These are phyloP conservation scores for Darevskia mixta DNA, from an alignment of 2,797 vertebrate species.

Conservation along the genomic window DNA sequence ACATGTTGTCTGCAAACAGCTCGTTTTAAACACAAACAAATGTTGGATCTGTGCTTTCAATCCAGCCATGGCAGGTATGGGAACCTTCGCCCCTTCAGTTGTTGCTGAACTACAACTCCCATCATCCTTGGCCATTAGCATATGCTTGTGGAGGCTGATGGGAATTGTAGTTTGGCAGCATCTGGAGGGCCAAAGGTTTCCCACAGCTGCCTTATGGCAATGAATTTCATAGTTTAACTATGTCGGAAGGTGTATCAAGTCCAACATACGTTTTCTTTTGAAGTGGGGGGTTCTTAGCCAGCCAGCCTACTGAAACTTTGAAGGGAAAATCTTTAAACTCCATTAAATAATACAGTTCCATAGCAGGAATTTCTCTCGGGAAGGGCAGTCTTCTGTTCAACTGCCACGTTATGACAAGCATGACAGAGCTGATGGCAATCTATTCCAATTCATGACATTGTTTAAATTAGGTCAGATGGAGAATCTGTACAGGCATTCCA, in stretches of 20 bases:
- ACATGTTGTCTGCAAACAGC: background rate
- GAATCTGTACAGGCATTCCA: conserved; percentile 74
- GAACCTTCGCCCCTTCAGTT: too few species aligned
- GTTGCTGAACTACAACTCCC: too few species aligned
- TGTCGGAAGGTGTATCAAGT: background rate
- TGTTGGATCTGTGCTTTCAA: background rate
- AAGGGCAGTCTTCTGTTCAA: conserved; percentile 77
- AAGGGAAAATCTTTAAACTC: conserved; percentile 72
- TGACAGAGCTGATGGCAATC: conserved; percentile 80
- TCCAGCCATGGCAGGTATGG: background rate
- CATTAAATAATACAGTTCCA: conserved; percentile 78
- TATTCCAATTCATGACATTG: conserved; percentile 84
- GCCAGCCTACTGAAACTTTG: conserved; percentile 71
- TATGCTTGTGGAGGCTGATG: too few species aligned
- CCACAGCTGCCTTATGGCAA: too few species aligned
- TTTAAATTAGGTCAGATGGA: conserved; percentile 81
- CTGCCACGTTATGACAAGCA: conserved; percentile 83
- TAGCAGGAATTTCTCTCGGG: conserved; percentile 78
- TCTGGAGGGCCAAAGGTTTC: too few species aligned
- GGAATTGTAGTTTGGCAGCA: too few species aligned
- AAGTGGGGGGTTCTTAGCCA: conserved; percentile 68
- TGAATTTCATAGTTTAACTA: background rate
- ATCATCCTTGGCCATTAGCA: too few species aligned
- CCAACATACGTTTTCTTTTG: too few species aligned
- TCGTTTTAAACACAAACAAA: background rate